Conservation (phyloP, 2,113 vertebrate species). For the Triplophysa rosa region DNA sequence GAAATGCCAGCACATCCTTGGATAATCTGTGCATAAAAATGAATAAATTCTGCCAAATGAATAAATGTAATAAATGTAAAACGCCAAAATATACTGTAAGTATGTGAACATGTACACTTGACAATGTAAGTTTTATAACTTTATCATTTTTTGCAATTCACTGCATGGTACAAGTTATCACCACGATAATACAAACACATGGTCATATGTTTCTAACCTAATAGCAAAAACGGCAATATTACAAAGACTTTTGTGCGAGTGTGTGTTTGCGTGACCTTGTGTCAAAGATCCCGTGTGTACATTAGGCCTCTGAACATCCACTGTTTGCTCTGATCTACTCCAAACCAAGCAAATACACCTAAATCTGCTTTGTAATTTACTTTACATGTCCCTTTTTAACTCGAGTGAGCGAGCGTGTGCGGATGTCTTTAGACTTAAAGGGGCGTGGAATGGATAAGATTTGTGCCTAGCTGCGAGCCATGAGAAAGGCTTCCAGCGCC, state of each 20-base stretch:
- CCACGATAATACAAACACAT: no score
- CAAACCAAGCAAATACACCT: slow-evolving; percentile 32
- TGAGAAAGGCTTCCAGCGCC: slow-evolving; percentile 32
- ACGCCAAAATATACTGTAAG: no score
- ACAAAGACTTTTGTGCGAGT: neutral
- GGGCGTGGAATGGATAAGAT: slow-evolving; percentile 33
- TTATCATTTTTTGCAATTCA: no score
- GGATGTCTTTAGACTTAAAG: slow-evolving; percentile 5
- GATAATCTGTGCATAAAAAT: neutral
- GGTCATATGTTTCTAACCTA: no score
- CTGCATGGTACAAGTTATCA: no score
- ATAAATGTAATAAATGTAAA: no score
- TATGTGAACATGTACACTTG: no score
- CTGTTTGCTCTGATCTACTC: slow-evolving; percentile 30
- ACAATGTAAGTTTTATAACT: no score
- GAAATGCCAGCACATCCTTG: neutral
- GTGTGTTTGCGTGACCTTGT: neutral
- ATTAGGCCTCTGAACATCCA: slow-evolving; percentile 11
- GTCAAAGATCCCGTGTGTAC: neutral
- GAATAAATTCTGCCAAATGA: no score
- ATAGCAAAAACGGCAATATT: neutral
- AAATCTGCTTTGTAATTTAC: slow-evolving; percentile 46
- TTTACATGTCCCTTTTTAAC: slow-evolving; percentile 46
- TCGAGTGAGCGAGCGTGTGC: neutral
- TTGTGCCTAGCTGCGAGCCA: slow-evolving; percentile 7